Base-by-base conservation (phyloP, 2,113 vertebrate genomes). In the Mystacornis crossleyi region DNA sequence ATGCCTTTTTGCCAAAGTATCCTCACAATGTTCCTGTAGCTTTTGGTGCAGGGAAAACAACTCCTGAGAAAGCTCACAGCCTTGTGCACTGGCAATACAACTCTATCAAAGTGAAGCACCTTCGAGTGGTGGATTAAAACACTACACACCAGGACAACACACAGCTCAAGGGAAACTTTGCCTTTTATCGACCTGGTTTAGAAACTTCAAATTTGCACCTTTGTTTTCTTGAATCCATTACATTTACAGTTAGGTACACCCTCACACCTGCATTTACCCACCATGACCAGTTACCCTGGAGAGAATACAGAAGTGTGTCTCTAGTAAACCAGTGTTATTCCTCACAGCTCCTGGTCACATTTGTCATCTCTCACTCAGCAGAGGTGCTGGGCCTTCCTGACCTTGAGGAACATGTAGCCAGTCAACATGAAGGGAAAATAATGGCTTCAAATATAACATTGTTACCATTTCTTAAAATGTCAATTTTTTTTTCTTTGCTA, bases 271-370 rank as follows among this genome's bases (percentile, higher is more conserved):
- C 24, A n/a, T 55, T 67, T 31, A 33, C 18, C 31, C 43, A 57
- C 24, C 11, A 18, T 0, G 4, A 54, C 8, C 43, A 24, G 12
- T 74, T 47, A 48, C 8, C 8, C 33, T 40, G 21, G 19, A 65
- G 40, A 81, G 45, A 86, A 11, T 33, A 51, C 0, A 0, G 34
- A 36, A 50, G 3, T 28, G 12, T 9, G 3, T 48, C 18, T 67
- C 43, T 18, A 36, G 12, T 26, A 17, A 71, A 8, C 13, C 55
- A 43, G 8, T 6, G 12, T 58, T 70, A 48, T 21, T 78, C 21
- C 55, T 51, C n/a, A 72, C 25, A n/a, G 24, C 10, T 61, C 16
- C 8, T 48, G 10, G 23, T 74, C 51, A 84, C 14, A 28, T 74
- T 67, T 64, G n/a, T 18, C 25, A 55, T 51, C 43, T 92, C 23